Evolutionary conservation across 1,140 invertebrate species (phyloP).

Genomic region (Matsumurasca onukii): DNA sequence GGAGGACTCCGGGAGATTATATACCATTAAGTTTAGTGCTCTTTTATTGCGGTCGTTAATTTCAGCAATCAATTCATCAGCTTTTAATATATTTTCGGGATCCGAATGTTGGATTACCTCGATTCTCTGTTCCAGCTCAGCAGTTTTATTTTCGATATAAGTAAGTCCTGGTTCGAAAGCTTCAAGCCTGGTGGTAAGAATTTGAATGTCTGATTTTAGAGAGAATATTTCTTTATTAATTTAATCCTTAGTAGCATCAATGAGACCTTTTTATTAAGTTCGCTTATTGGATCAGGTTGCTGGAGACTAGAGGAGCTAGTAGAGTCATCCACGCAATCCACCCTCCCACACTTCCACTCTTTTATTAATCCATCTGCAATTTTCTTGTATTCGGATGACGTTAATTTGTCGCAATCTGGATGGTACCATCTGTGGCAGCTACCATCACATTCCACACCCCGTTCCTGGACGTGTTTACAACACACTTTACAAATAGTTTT

Average conservation of each 20-base stretch:
- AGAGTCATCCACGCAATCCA: background rate
- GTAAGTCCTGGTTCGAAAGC: no score
- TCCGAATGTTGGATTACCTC: background rate
- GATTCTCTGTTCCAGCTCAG: background rate
- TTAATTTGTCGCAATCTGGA: background rate
- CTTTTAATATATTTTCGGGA: background rate
- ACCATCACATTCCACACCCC: background rate
- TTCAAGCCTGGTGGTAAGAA: background rate
- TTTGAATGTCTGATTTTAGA: background rate
- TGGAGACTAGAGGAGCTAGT: background rate
- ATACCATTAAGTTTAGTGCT: background rate
- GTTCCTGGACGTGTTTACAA: background rate
- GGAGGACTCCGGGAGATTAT: no score
- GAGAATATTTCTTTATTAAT: background rate
- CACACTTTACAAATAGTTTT: background rate
- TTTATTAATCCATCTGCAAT: background rate
- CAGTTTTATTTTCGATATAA: no score
- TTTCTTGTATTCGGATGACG: background rate
- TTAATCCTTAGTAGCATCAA: background rate
- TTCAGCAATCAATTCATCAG: background rate
- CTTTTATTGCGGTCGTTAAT: background rate
- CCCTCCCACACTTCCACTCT: background rate
- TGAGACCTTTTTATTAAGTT: background rate
- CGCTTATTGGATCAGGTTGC: background rate
- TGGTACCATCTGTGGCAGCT: background rate